These are phyloP conservation scores for Pelecanus crispus DNA, from an alignment of 2,113 vertebrate species.

Conservation along the genomic window DNA sequence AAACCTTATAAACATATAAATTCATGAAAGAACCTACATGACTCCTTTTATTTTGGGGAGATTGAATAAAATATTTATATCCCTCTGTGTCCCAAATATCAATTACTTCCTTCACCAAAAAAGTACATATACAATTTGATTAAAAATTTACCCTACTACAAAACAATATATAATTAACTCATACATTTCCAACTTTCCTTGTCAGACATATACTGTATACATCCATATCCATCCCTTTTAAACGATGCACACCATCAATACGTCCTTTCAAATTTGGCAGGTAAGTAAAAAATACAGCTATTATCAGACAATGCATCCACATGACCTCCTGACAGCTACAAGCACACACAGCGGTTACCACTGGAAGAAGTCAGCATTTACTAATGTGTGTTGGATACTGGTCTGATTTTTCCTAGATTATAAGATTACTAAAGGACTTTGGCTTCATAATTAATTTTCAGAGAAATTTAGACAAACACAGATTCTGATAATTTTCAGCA, in stretches of 20 bases:
- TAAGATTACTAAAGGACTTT: not conserved
- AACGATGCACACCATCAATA: conserved; percentile 30
- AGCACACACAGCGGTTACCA: not conserved
- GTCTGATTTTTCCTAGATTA: not conserved
- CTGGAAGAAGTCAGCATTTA: not conserved
- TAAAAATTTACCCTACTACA: conserved; percentile 67
- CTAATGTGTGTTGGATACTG: not conserved
- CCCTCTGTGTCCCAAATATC: conserved; percentile 55
- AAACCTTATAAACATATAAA: conserved; percentile 40
- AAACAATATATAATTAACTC: conserved; percentile 65
- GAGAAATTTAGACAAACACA: not conserved
- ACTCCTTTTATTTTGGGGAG: conserved; percentile 69
- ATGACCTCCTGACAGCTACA: conserved; percentile 63
- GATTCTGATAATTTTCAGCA: not conserved
- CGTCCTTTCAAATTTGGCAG: conserved; percentile 53
- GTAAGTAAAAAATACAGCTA: conserved; percentile 56
- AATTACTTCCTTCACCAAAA: conserved; percentile 59
- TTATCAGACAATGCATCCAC: conserved; percentile 58
- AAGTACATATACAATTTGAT: conserved; percentile 26
- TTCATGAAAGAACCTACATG: conserved; percentile 50
- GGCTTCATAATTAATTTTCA: not conserved
- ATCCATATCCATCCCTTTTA: conserved; percentile 12
- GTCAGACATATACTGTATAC: not conserved
- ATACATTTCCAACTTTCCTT: not conserved
- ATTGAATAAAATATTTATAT: conserved; percentile 68